Percentiles rank a stretch among this genome's conserved stretches.
Evolutionary conservation across 1,140 invertebrate genomes (phyloP).

Genomic region (Mizuhopecten yessoensis): DNA sequence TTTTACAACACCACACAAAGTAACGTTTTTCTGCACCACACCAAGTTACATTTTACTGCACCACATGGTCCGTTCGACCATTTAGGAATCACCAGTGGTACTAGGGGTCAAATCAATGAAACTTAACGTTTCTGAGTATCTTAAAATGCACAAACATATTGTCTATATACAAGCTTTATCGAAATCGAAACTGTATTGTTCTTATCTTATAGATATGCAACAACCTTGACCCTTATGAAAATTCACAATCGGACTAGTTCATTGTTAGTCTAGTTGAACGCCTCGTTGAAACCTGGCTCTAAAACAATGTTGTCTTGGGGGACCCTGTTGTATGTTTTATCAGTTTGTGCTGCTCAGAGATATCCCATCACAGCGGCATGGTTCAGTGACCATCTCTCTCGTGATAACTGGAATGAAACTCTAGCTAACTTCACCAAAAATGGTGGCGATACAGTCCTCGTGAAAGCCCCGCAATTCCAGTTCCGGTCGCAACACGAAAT

Average conservation of each 20-base stretch:
- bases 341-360: conserved; percentile 41
- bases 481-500: conserved; percentile 58
- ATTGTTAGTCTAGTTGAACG: not conserved
- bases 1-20: no score
- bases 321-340: not conserved
- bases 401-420: conserved; percentile 67
- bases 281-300: not conserved
- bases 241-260: not conserved
- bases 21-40: no score
- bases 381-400: conserved; percentile 68
- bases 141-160: no score
- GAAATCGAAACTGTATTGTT: not conserved
- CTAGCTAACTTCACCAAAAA: conserved; percentile 63
- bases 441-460: conserved; percentile 70
- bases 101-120: no score
- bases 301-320: not conserved
- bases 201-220: not conserved
- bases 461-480: conserved; percentile 65
- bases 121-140: no score
- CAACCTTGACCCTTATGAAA: not conserved
- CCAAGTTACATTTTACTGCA: no score
- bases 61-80: no score
- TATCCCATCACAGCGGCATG: conserved; percentile 73
- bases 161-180: not conserved
- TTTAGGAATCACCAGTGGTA: no score